phyloP scores from a whole-genome alignment of 2,888 invertebrate genomes.

The Eupithecia subfuscata region DNA sequence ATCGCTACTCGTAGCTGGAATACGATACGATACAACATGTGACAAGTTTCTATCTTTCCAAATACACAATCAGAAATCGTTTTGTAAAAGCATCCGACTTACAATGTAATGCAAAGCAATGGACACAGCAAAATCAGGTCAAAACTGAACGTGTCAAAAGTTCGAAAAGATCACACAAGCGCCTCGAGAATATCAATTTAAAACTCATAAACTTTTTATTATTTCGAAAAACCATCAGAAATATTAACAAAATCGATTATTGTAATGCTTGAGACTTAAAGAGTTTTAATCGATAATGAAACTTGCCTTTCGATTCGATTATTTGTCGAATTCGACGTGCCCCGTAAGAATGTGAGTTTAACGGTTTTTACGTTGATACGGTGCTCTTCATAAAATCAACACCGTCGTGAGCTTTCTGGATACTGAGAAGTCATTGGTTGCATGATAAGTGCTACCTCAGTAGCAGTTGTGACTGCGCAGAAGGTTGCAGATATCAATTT shows the following conservation, averaged over 20 bases:
- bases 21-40: neutral
- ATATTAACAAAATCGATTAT: constrained; percentile 50
- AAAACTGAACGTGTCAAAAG: constrained; percentile 70
- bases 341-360: constrained; percentile 21
- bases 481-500: neutral
- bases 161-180: constrained; percentile 64
- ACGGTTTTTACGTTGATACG: constrained; percentile 42
- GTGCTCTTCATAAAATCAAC: constrained; percentile 48
- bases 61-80: neutral
- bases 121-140: constrained; percentile 65
- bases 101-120: constrained; percentile 42
- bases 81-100: neutral
- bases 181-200: constrained; percentile 64
- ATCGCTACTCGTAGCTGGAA: neutral
- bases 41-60: neutral
- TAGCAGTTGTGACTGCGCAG: neutral
- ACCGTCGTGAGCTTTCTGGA: constrained; percentile 20
- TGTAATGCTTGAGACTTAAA: constrained; percentile 39
- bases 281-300: constrained; percentile 46
- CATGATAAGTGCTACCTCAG: constrained; percentile 20
- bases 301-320: constrained; percentile 20
- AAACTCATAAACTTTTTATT: constrained; percentile 74
- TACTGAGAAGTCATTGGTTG: constrained; percentile 2
- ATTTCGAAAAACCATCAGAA: constrained; percentile 54
- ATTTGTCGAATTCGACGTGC: constrained; percentile 2